phyloP scores from a whole-genome alignment of 2,113 vertebrate species.

The Megalops atlanticus region DNA sequence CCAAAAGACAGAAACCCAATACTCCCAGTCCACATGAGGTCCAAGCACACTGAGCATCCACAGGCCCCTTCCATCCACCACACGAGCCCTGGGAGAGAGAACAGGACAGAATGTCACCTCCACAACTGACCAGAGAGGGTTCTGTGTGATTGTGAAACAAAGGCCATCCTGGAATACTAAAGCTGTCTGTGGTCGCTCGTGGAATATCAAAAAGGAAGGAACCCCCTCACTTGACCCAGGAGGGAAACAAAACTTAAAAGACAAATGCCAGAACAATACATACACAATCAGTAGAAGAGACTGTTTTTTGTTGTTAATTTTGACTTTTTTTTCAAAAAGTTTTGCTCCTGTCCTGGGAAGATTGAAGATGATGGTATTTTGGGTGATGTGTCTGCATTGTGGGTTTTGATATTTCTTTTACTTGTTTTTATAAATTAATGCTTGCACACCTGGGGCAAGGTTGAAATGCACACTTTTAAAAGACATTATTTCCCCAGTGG shows the following conservation, averaged over 20 bases:
- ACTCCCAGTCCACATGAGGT: neutral
- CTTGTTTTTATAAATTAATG: too few relatives aligned
- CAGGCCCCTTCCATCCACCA: neutral
- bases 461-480: too few relatives aligned
- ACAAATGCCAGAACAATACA: neutral
- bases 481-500: too few relatives aligned
- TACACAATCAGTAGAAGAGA: too few relatives aligned
- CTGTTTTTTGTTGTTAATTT: too few relatives aligned
- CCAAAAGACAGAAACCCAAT: slow-evolving; percentile 20
- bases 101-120: neutral
- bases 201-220: neutral
- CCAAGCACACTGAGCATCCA: neutral
- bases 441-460: too few relatives aligned
- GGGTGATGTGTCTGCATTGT: too few relatives aligned
- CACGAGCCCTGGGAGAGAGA: neutral
- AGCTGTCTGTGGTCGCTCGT: slow-evolving; percentile 3
- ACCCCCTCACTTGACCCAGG: neutral
- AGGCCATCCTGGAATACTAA: neutral
- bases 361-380: too few relatives aligned
- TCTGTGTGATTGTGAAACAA: slow-evolving; percentile 8
- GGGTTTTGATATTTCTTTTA: too few relatives aligned
- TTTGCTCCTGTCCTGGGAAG: too few relatives aligned
- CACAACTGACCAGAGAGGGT: neutral
- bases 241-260: neutral
- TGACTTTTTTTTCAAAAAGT: too few relatives aligned